Evolutionary conservation across 1,140 invertebrate species (phyloP).

Genomic region (Bombus affinis): DNA sequence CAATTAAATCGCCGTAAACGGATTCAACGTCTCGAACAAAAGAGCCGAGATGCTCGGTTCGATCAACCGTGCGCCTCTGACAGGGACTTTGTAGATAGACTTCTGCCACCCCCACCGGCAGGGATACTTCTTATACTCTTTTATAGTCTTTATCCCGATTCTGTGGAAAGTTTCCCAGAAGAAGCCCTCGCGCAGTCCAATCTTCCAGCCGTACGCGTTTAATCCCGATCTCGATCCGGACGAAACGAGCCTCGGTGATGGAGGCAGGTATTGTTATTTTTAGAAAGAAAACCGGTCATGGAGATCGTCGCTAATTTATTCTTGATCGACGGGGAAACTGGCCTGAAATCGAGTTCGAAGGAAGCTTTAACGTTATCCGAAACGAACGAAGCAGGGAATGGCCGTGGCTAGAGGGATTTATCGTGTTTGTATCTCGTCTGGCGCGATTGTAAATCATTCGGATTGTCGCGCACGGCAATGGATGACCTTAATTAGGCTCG

Average conservation of each 20-base stretch:
- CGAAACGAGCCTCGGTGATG: background rate
- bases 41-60: constrained; percentile 52
- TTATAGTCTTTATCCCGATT: constrained; percentile 58
- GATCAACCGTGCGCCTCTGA: constrained; percentile 47
- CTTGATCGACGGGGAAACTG: background rate
- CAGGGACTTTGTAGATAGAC: constrained; percentile 50
- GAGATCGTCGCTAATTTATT: constrained; percentile 7
- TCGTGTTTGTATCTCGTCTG: constrained; percentile 45
- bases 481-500: constrained; percentile 64
- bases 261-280: constrained; percentile 40
- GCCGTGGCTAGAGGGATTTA: constrained; percentile 30
- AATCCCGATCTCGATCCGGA: constrained; percentile 42
- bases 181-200: background rate
- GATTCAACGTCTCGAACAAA: constrained; percentile 57
- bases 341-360: background rate
- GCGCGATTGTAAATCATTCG: constrained; percentile 53
- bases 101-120: background rate
- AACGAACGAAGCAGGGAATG: background rate
- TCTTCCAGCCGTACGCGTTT: constrained; percentile 35
- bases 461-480: constrained; percentile 41
- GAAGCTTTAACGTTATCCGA: background rate
- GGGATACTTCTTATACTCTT: constrained; percentile 60
- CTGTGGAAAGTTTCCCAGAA: constrained; percentile 42
- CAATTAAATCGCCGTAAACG: constrained; percentile 65
- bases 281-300: background rate